phyloP scores from a whole-genome alignment of 2,888 invertebrate genomes.

The Acrobasis suavella region DNA sequence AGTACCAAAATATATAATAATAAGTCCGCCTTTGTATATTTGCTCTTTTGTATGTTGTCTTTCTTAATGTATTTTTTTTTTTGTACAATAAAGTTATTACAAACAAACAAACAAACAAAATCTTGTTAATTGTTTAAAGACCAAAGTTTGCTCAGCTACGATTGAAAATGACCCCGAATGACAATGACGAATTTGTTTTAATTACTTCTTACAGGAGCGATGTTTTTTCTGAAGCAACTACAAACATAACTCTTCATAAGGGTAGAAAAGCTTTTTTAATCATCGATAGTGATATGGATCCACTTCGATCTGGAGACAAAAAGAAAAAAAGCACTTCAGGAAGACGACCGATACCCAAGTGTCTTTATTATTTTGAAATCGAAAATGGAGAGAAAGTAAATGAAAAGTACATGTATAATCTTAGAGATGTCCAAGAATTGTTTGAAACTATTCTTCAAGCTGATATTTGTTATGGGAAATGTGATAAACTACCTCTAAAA shows the following conservation, averaged over 20 bases:
- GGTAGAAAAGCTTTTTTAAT: background rate
- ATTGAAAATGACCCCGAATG: too few relatives aligned
- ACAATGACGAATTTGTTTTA: too few relatives aligned
- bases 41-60: too few relatives aligned
- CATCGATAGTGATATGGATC: background rate
- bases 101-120: too few relatives aligned
- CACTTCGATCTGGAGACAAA: background rate
- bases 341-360: constrained; percentile 28
- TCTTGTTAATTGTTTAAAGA: too few relatives aligned
- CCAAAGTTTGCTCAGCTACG: too few relatives aligned
- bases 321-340: constrained; percentile 21
- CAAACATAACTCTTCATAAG: background rate
- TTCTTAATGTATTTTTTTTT: too few relatives aligned
- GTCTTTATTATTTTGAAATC: constrained; percentile 53
- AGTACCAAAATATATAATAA: too few relatives aligned
- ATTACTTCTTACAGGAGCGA: background rate
- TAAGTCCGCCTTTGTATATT: too few relatives aligned
- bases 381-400: constrained; percentile 41
- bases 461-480: constrained; percentile 45
- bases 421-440: constrained; percentile 53
- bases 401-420: constrained; percentile 46
- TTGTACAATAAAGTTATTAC: too few relatives aligned
- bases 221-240: background rate
- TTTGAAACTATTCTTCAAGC: constrained; percentile 49
- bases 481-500: constrained; percentile 28